Evolutionary conservation across 2,113 vertebrate species (phyloP), one percentile per base, ranked within the genome.

Genomic region (Pteruthius melanotis): DNA sequence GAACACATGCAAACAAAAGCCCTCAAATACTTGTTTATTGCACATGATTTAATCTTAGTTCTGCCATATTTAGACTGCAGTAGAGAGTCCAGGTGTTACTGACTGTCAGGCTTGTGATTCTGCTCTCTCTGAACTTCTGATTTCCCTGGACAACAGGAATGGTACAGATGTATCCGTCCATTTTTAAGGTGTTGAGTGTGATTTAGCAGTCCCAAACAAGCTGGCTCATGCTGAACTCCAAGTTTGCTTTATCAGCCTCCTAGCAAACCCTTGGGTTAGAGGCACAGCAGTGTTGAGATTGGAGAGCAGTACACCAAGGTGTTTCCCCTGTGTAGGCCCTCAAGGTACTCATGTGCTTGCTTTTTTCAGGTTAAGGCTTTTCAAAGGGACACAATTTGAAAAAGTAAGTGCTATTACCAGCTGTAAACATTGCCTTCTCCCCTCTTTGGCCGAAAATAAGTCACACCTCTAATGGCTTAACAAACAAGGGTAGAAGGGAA

Each of bases 401-500:
- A 92, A 90, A 80, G 68, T 52, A 81, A 86, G 39, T 56, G 57
- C 44, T 88, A 2, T 81, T 81, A 35, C 27, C 69, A 78, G 72
- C 76, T 92, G 75, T 87, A 95, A 96, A 93, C 49, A 59, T 6
- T 74, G 76, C 60, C 54, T 81, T 83, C 47, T 85, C 35, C 40
- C n/a, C 75, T 70, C 78, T 84, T 82, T 66, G 63, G 59, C 75
- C 0, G 1, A 88, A 95, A 95, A 75, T 61, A 95, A 89, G 60
- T 90, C 2, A 4, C 39, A 82, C 86, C 40, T 94, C 56, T 92
- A 92, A 89, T 53, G 79, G 53, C 64, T 92, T 78, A 70, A 90
- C 83, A 95, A 96, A 92, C 93, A 95, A 84, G 45, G 33, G 42
- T 70, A 45, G 71, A 91, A 90, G 50, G 95, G 88, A 56, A 94